These are phyloP conservation scores for Thunnus maccoyii DNA, from an alignment of 2,113 vertebrate species.

Conservation along the genomic window DNA sequence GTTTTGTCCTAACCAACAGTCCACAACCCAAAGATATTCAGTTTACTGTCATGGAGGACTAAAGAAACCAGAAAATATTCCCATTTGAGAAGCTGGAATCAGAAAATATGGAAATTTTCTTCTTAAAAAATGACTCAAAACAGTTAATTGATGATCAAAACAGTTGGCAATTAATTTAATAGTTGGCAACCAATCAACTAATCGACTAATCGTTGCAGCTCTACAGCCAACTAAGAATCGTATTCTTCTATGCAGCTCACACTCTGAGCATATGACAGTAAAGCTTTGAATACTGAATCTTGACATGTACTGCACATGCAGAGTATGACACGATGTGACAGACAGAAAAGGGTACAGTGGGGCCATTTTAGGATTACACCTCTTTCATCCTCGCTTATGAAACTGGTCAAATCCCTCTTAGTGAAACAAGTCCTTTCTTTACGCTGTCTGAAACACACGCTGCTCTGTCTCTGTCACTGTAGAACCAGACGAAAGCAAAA, in stretches of 20 bases:
- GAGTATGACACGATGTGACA: conserved; percentile 1
- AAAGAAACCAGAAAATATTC: too few species aligned
- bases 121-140: too few species aligned
- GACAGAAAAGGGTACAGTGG: conserved; percentile 15
- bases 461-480: not conserved
- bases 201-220: too few species aligned
- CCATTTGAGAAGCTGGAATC: too few species aligned
- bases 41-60: too few species aligned
- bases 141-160: too few species aligned
- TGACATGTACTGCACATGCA: not conserved
- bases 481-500: not conserved
- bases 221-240: not conserved
- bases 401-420: conserved; percentile 67
- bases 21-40: too few species aligned
- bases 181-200: too few species aligned
- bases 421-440: conserved; percentile 45
- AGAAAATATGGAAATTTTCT: too few species aligned
- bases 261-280: conserved; percentile 13
- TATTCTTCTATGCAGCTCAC: not conserved
- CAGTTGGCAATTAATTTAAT: too few species aligned
- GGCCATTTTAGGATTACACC: conserved; percentile 52
- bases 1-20: too few species aligned
- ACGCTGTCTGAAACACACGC: not conserved
- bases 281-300: conserved; percentile 28
- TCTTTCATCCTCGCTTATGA: conserved; percentile 63